Conservation (phyloP, 1,140 invertebrate genomes). For the Sarcophaga bullata region DNA sequence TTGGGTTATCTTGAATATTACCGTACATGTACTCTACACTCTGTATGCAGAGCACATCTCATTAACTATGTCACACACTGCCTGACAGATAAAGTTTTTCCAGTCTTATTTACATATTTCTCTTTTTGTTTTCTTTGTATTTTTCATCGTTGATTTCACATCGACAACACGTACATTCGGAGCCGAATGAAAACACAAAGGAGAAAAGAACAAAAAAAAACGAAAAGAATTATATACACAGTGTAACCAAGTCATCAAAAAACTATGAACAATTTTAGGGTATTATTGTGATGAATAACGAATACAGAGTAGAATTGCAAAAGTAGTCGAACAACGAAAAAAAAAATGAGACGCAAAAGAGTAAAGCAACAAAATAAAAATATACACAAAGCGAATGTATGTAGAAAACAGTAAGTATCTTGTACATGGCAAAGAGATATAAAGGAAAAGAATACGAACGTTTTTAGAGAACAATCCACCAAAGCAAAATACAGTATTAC, state of each 20-base stretch:
- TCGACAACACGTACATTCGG: conserved; percentile 2
- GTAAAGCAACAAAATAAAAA: not conserved
- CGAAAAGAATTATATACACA: not conserved
- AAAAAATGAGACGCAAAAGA: not conserved
- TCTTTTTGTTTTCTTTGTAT: not conserved
- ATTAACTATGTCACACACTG: not conserved
- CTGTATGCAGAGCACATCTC: not conserved
- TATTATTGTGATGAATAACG: not conserved
- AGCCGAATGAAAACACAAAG: not conserved
- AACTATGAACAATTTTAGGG: not conserved
- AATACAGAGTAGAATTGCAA: not conserved
- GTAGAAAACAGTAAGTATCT: not conserved
- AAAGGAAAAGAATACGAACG: not conserved
- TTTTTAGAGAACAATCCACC: not conserved
- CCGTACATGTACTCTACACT: not conserved
- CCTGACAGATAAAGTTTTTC: too few species aligned
- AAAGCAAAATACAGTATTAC: not conserved
- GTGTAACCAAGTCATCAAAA: not conserved
- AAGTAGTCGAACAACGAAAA: not conserved
- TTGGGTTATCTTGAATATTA: not conserved
- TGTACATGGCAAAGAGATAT: not conserved
- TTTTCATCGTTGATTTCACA: not conserved
- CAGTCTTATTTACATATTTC: not conserved
- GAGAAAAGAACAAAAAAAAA: not conserved
- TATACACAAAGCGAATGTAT: not conserved